A percentile compares a stretch with the other conserved stretches of the same genome.
phyloP scores from a whole-genome alignment of 2,113 vertebrate genomes.

The Vireo altiloquus region DNA sequence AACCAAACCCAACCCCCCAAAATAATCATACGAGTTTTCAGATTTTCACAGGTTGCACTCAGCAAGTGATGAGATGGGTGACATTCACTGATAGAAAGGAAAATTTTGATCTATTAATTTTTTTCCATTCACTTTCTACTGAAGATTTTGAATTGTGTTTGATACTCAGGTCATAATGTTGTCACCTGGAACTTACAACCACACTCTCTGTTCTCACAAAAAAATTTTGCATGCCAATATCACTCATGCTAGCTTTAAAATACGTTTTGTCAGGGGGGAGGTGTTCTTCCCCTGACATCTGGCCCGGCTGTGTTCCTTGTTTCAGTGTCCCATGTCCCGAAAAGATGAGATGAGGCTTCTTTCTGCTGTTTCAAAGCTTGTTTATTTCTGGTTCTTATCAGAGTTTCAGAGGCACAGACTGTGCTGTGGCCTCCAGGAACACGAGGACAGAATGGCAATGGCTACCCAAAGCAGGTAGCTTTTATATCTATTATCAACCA shows the following conservation, averaged over 20 bases:
- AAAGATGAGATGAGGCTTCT: too few species aligned
- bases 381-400: too few species aligned
- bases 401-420: too few species aligned
- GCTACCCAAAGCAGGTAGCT: too few species aligned
- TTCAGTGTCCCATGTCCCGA: too few species aligned
- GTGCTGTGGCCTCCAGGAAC: too few species aligned
- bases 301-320: too few species aligned
- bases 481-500: too few species aligned
- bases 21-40: not conserved
- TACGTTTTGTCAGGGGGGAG: too few species aligned
- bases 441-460: too few species aligned
- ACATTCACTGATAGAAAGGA: not conserved
- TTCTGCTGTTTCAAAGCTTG: too few species aligned
- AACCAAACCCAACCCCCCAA: not conserved
- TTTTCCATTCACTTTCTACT: not conserved
- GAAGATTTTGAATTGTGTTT: not conserved
- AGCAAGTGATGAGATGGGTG: not conserved
- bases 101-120: not conserved
- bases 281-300: too few species aligned
- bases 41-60: not conserved
- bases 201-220: not conserved
- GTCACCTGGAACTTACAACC: not conserved
- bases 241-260: not conserved
- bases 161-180: not conserved
- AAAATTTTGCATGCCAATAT: not conserved